Percentiles rank a stretch among this genome's conserved stretches.
Evolutionary conservation across 2,797 vertebrate genomes (phyloP).

Genomic region (Cyprinella venusta): DNA sequence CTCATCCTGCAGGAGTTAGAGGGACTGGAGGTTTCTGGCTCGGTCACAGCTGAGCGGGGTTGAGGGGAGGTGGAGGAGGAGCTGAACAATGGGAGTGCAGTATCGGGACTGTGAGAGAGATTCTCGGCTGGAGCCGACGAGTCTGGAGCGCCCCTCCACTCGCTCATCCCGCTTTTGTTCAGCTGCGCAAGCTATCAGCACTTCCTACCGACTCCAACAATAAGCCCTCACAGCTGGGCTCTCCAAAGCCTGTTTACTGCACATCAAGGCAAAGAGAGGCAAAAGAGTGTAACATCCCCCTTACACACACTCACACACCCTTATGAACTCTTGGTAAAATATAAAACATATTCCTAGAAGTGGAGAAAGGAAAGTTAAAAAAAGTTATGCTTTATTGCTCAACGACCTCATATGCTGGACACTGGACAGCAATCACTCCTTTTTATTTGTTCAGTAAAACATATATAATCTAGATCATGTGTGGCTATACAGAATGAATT

Average conservation of each 20-base stretch:
- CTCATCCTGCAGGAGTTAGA: conserved; percentile 55
- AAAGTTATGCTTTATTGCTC: conserved; percentile 1
- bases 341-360: conserved; percentile 81
- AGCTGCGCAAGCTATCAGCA: conserved; percentile 89
- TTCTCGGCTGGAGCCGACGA: conserved; percentile 87
- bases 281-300: conserved; percentile 56
- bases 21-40: conserved; percentile 64
- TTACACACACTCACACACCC: conserved; percentile 47
- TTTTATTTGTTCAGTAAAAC: conserved; percentile 16
- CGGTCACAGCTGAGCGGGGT: conserved; percentile 78
- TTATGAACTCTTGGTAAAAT: conserved; percentile 67
- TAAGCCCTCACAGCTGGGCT: conserved; percentile 89
- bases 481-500: not conserved
- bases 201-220: conserved; percentile 90
- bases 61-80: conserved; percentile 66
- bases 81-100: conserved; percentile 84
- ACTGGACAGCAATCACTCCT: not conserved
- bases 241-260: conserved; percentile 88
- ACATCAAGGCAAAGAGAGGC: conserved; percentile 77
- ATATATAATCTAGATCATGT: not conserved
- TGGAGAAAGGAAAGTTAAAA: conserved; percentile 7
- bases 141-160: conserved; percentile 86
- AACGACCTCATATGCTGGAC: conserved; percentile 7
- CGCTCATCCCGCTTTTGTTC: conserved; percentile 89
- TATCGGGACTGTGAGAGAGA: conserved; percentile 87